phyloP scores from a whole-genome alignment of 2,888 invertebrate genomes.

The Drosophila mettleri region DNA sequence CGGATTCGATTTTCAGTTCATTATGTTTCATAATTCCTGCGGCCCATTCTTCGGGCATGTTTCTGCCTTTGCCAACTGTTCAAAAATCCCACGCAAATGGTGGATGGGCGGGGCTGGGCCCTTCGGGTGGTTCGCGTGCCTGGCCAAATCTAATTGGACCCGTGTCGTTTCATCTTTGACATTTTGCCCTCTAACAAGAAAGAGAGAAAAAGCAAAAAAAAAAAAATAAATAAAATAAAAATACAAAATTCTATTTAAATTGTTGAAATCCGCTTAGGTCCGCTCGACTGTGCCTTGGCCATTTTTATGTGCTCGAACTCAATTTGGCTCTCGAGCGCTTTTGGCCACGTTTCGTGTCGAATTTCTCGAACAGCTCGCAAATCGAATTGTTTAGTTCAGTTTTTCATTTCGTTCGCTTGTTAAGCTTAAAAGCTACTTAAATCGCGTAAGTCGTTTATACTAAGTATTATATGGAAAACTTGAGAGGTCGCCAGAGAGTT shows the following conservation, averaged over 20 bases:
- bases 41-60: conserved; percentile 26
- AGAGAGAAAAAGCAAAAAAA: conserved; percentile 3
- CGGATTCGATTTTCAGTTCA: conserved; percentile 71
- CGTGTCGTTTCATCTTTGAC: conserved; percentile 65
- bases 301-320: conserved; percentile 22
- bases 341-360: conserved; percentile 53
- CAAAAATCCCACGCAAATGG: conserved; percentile 61
- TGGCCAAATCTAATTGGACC: conserved; percentile 68
- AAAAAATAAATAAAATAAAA: conserved; percentile 13
- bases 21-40: conserved; percentile 71
- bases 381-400: conserved; percentile 63
- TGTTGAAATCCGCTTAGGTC: conserved; percentile 70
- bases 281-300: conserved; percentile 19
- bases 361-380: conserved; percentile 59
- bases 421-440: conserved; percentile 75
- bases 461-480: conserved; percentile 8
- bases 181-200: conserved; percentile 66
- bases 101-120: not conserved
- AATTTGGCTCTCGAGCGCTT: conserved; percentile 29
- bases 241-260: conserved; percentile 68
- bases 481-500: not conserved
- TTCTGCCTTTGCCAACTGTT: conserved; percentile 55
- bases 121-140: conserved; percentile 21
- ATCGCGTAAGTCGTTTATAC: not conserved
- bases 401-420: conserved; percentile 10